These are phyloP conservation scores for Pituophis catenifer DNA, from an alignment of 2,113 vertebrate genomes.

Conservation along the genomic window DNA sequence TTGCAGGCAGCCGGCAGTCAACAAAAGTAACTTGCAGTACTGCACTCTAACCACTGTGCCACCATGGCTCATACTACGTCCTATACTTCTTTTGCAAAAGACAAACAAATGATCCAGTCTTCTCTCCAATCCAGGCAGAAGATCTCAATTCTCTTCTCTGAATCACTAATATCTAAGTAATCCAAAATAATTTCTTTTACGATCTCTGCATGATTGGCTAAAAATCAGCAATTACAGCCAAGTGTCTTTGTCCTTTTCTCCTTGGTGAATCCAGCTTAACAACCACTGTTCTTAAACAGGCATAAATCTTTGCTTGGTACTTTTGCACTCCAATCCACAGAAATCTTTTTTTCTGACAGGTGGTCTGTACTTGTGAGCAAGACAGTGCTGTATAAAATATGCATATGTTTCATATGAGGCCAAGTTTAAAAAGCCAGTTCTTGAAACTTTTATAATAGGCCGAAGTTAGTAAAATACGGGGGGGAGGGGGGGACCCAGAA, in stretches of 20 bases:
- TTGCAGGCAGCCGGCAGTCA: no score
- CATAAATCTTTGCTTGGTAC: not conserved
- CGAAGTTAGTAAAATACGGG: not conserved
- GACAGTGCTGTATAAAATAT: not conserved
- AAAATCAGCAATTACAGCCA: not conserved
- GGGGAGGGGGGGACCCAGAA: not conserved
- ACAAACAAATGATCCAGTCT: not conserved
- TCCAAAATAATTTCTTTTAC: not conserved
- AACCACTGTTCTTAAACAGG: constrained; percentile 10
- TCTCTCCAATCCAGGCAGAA: not conserved
- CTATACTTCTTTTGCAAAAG: not conserved
- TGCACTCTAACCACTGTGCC: no score
- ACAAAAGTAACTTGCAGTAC: no score
- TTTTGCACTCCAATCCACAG: not conserved
- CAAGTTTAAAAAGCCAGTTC: not conserved
- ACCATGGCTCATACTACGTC: no score
- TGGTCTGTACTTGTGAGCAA: not conserved
- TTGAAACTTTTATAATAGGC: not conserved
- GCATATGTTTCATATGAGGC: not conserved
- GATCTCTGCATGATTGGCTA: not conserved
- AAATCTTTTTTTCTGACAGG: not conserved
- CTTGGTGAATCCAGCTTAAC: not conserved
- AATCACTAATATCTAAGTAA: not conserved
- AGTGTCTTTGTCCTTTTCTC: not conserved
- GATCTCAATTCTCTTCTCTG: not conserved